Base-by-base conservation (phyloP, 1,140 invertebrate genomes). In the Druon quercuslanigerum region DNA sequence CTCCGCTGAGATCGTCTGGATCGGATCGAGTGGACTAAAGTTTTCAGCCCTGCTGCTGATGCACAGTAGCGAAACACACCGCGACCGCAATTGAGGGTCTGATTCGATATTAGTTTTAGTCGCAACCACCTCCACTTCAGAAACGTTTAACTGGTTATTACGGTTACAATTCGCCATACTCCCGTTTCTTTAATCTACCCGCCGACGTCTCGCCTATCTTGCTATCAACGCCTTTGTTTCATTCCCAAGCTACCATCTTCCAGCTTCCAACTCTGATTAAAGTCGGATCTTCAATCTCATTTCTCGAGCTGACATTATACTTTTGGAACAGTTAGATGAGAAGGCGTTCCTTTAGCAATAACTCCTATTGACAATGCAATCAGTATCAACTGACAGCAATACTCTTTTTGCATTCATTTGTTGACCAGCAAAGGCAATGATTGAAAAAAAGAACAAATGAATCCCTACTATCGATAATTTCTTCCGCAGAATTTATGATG, bases 21-120 rank as follows among this genome's bases (percentile, higher is more conserved):
- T 84, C 82, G 80, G 80, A 82, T 84, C 70, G 51, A 73, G 13
- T 72, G 50, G 83, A 87, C 83, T 72, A 85, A 85, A 85, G 79
- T 85, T 85, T 19, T 33, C 3, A 66, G 60, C 57, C 70, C 76
- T 83, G 76, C 75, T 79, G 40, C 40, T 46, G 12, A 66, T 66
- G 25, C 25, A 77, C 80, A 70, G 80, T 80, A 80, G 60, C 60
- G 16, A 66, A 66, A 66, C 40, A n/a, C 60, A 66, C 82, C 85
- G 84, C 82, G 84, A 89, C 88, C 88, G 83, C 88, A 90, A 88
- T 88, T 87, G 88, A 87, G 84, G 84, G 75, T 87, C 87, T 70
- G 83, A 77, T 83, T 86, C 86, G 89, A 88, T 90, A 90, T 90
- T 90, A 90, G 89, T 89, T 89, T 90, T 90, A 86, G 88, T 83